Evolutionary conservation across 2,888 invertebrate genomes (phyloP).

Genomic region (Scaptomyza cyrtandrae): DNA sequence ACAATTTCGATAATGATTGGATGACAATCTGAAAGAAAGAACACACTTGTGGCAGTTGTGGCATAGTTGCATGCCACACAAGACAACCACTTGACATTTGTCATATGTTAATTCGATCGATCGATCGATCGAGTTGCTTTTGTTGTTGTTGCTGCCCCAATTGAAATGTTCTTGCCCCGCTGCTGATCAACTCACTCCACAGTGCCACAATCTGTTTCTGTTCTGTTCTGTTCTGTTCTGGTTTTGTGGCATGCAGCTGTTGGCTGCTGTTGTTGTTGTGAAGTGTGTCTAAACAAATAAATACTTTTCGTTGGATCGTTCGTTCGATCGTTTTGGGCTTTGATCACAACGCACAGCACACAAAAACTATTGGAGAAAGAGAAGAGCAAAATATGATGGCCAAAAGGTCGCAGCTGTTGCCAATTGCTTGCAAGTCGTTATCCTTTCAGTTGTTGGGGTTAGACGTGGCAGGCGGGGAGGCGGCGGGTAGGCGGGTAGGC

Average conservation of each 20-base stretch:
- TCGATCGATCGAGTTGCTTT: not conserved
- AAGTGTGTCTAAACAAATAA: constrained; percentile 42
- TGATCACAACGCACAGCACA: constrained; percentile 32
- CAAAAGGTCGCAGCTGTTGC: constrained; percentile 53
- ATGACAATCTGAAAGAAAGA: no score
- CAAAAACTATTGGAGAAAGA: not conserved
- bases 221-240: not conserved
- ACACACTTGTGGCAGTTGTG: not conserved
- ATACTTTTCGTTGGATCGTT: no score
- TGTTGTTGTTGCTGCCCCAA: constrained; percentile 4
- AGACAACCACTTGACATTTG: constrained; percentile 46
- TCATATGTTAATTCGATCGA: constrained; percentile 35
- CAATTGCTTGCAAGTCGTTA: not conserved
- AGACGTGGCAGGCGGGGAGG: not conserved
- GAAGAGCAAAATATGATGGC: constrained; percentile 8
- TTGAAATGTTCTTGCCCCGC: not conserved
- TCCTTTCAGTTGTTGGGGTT: not conserved
- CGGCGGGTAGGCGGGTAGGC: constrained; percentile 1
- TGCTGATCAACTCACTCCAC: not conserved
- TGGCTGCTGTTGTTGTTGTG: constrained; percentile 9
- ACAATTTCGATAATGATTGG: no score
- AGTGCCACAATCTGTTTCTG: constrained; percentile 6
- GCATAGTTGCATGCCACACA: constrained; percentile 17
- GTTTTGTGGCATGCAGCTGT: constrained; percentile 24
- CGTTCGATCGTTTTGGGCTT: constrained; percentile 24